Conservation (phyloP, 2,888 invertebrate species). For the Tetragonula carbonaria region DNA sequence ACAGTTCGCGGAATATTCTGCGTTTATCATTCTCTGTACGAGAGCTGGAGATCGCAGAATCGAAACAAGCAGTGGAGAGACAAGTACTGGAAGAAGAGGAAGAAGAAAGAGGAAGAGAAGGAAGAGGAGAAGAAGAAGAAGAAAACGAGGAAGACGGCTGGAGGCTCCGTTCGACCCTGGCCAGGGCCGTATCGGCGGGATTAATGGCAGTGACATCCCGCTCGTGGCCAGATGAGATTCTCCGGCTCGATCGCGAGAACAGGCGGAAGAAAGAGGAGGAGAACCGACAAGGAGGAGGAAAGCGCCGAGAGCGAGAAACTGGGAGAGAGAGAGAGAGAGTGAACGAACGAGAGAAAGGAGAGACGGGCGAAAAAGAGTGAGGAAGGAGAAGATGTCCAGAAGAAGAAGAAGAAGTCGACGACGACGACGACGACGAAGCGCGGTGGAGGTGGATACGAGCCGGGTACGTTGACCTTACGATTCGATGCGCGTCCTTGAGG, state of each 20-base stretch:
- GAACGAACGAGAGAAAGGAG: slow-evolving; percentile 23
- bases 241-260: slow-evolving; percentile 57
- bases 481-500: slow-evolving; percentile 81
- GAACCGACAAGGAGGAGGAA: slow-evolving; percentile 11
- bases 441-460: slow-evolving; percentile 64
- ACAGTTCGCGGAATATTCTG: slow-evolving; percentile 65
- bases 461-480: slow-evolving; percentile 80
- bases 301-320: neutral
- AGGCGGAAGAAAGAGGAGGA: slow-evolving; percentile 19
- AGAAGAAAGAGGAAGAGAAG: slow-evolving; percentile 54
- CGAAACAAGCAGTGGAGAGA: slow-evolving; percentile 14
- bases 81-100: slow-evolving; percentile 33
- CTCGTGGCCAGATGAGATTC: slow-evolving; percentile 76
- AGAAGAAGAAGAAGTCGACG: slow-evolving; percentile 50
- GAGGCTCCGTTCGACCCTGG: slow-evolving; percentile 70
- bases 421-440: slow-evolving; percentile 51
- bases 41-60: slow-evolving; percentile 63
- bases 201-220: slow-evolving; percentile 81
- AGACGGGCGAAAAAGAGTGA: slow-evolving; percentile 20
- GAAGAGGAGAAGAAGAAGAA: slow-evolving; percentile 56
- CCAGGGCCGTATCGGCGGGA: slow-evolving; percentile 73
- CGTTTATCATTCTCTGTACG: slow-evolving; percentile 68
- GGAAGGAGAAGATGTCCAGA: slow-evolving; percentile 48
- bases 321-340: slow-evolving; percentile 27
- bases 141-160: slow-evolving; percentile 67